Evolutionary conservation across 2,113 vertebrate genomes (phyloP), one percentile per base, ranked within the genome.

Genomic region (Hippocampus guttulatus): DNA sequence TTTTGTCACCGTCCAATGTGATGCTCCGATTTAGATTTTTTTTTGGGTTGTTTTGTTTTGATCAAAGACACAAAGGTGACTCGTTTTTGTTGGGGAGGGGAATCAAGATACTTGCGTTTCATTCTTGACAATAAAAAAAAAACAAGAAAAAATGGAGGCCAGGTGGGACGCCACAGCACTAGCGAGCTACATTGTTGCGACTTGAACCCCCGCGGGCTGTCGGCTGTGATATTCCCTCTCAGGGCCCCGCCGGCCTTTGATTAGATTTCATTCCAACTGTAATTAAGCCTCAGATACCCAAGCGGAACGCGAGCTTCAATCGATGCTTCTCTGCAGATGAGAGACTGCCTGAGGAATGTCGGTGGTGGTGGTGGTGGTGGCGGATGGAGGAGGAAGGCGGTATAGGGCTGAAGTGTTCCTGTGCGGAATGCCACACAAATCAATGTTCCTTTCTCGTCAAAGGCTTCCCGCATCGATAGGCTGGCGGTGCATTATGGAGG

Each of bases 241-340:
- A 30, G 71, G 45, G 64, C 27, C 57, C 27, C 57, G 3, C 55
- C 41, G 70, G 64, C 79, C 77, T 75, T 71, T 74, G 76, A 83
- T 69, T 81, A 71, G 78, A 71, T 64, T 68, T 61, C 55, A 85
- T 30, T 43, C 49, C 0, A 58, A 33, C 41, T 74, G 65, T 70
- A 80, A 84, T 77, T 77, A 77, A 80, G 57, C 33, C 52, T 68
- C 62, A 61, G 61, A 66, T 78, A 75, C 72, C 75, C 51, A 1
- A 63, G 75, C 47, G 68, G 70, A 74, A 70, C 75, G 68, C 74
- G 57, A 75, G 71, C 65, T 74, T 77, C 73, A 80, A 47, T 81
- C 30, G 11, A 45, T 33, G 69, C 51, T 72, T 63, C 64, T 80
- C 69, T 70, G 45, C 27, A 71, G 72, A 33, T 51, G 68, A 76